Conservation (phyloP, 1,140 invertebrate genomes). For the Octopus sinensis region DNA sequence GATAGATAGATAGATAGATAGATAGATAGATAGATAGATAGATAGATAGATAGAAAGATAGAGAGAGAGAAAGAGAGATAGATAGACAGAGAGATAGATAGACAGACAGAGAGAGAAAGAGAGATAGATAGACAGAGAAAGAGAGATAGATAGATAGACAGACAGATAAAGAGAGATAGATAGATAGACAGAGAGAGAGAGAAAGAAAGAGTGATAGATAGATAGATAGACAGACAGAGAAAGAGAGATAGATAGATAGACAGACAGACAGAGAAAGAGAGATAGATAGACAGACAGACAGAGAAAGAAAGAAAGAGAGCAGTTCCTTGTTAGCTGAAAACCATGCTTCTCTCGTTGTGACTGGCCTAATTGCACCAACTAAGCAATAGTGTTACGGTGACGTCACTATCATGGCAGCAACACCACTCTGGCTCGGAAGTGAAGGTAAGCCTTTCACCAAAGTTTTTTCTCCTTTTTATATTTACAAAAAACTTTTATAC, state of each 20-base stretch:
- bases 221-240: background rate
- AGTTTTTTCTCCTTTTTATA: background rate
- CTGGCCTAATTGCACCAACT: too few relatives aligned
- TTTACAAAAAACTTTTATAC: too few relatives aligned
- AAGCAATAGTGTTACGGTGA: background rate
- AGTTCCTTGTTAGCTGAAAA: too few relatives aligned
- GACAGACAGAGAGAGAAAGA: too few relatives aligned
- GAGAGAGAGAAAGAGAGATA: background rate
- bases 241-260: background rate
- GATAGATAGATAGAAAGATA: background rate
- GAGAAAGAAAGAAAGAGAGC: background rate
- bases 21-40: background rate
- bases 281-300: background rate
- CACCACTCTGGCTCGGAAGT: background rate
- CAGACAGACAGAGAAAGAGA: background rate
- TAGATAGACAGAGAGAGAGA: too few relatives aligned
- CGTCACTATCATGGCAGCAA: constrained; percentile 6
- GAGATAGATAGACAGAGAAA: too few relatives aligned
- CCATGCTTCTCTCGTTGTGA: too few relatives aligned
- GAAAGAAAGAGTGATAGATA: too few relatives aligned
- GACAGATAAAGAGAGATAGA: too few relatives aligned
- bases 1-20: too few relatives aligned
- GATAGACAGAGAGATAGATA: too few relatives aligned
- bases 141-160: too few relatives aligned
- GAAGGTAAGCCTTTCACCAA: background rate